Evolutionary conservation across 2,797 vertebrate species (phyloP), one percentile per base, ranked within the genome.

Genomic region (Pogoniulus pusillus): DNA sequence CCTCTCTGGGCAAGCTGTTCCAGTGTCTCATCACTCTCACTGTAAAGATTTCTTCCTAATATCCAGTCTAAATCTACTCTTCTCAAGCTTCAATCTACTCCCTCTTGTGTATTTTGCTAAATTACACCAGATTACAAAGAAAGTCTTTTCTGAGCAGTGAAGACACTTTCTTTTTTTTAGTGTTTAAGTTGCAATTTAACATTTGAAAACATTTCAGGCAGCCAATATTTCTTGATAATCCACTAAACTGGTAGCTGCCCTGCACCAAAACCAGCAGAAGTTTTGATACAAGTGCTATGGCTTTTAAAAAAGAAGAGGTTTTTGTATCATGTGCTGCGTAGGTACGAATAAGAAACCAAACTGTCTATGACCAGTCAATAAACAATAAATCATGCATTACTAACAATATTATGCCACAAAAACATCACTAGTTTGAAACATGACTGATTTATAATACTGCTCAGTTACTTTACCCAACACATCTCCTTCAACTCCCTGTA

Each of bases 101-200:
- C 39, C 14, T 41, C 39, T 16, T 41, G 39, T 41, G 39, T 41
- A 41, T 41, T 41, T 41, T 41, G 10, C 18, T 43, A 62, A 57
- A 12, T 26, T 80, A 66, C 7, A 79, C 9, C 14, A 55, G 19
- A 68, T n/a, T 1, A 26, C 32, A 71, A 51, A 80, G 27, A 51
- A 27, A 37, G 22, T 19, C 0, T 53, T 32, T 41, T 41, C 39
- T 16, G 39, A 57, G 32, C 5, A 43, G 3, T 6, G 10, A 62
- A 63, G 20, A 37, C 0, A 1, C 17, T 1, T 30, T 27, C 1
- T 30, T 27, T 15, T 39, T 20, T n/a, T 35, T 35, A 16, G 43
- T 2, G 5, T 43, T 57, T 22, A 49, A 34, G 16, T 5, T 34
- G 16, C 7, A 69, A 17, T 41, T 78, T 49, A 45, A 62, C 39